Evolutionary conservation across 1,140 invertebrate genomes (phyloP), one percentile per base, ranked within the genome.

Genomic region (Bombus confusus): DNA sequence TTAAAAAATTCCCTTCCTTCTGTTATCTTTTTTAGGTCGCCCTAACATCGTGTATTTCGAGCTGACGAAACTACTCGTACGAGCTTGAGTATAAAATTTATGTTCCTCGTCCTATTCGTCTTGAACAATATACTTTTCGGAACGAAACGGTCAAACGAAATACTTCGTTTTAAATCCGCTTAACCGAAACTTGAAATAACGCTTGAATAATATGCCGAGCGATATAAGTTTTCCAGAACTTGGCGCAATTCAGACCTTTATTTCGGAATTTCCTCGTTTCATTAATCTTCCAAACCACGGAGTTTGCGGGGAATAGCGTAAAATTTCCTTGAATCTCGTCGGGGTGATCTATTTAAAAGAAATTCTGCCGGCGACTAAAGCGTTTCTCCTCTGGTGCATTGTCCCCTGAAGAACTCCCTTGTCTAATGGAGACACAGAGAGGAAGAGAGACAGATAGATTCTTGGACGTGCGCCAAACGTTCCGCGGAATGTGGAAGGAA

Each of bases 401-500:
- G 88, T 89, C 88, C 84, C 66, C 80, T 59, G 73, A 80, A 80
- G 80, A 88, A 79, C 76, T 83, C 59, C 66, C 62, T 69, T 80
- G 47, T 89, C 85, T 85, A 85, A 78, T 47, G 71, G 86, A 41
- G 43, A 64, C 4, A 6, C 10, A 25, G 43, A 34, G 31, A 57
- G 47, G 0, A 34, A 76, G 73, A 28, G 43, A 37, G 31, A 10
- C 9, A 8, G n/a, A 84, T 68, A 80, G 76, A 87, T 90, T 89
- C 78, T 90, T 90, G 88, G 78, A 69, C 52, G 77, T 64, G n/a
- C 62, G 87, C 88, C 88, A 89, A 86, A 80, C 73, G 68, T 64
- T 34, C 41, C 86, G n/a, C 9, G 81, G 81, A 89, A 89, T 73
- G 81, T 89, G 62, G 76, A 90, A 83, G 81, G 85, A 72, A 77